Evolutionary conservation across 2,888 invertebrate genomes (phyloP).

Genomic region (Cosmia trapezina): DNA sequence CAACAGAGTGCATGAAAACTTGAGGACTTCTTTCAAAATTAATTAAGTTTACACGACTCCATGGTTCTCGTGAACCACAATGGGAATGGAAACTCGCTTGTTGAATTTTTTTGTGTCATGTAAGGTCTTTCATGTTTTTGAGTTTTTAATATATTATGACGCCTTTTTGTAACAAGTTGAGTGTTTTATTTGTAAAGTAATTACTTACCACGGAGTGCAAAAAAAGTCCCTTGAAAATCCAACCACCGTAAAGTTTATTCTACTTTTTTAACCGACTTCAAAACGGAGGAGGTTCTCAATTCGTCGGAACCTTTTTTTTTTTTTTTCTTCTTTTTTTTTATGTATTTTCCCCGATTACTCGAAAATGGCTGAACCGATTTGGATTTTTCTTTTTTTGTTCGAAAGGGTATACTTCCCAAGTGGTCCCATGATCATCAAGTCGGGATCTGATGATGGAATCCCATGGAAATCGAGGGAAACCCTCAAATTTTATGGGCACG

Average conservation of each 20-base stretch:
- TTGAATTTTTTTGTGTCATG: conserved; percentile 30
- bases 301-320: too few species aligned
- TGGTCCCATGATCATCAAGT: too few species aligned
- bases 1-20: conserved; percentile 34
- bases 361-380: too few species aligned
- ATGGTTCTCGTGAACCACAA: conserved; percentile 28
- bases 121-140: conserved; percentile 4
- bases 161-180: neutral
- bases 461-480: too few species aligned
- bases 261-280: too few species aligned
- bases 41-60: conserved; percentile 51
- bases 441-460: too few species aligned
- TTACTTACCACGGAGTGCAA: neutral
- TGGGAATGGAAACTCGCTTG: conserved; percentile 23
- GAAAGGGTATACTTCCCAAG: too few species aligned
- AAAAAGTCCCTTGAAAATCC: neutral
- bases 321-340: too few species aligned
- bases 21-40: conserved; percentile 52
- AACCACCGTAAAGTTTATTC: neutral
- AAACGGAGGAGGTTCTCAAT: too few species aligned
- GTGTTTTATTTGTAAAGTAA: neutral
- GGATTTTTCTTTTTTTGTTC: too few species aligned
- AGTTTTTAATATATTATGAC: conserved; percentile 7
- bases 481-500: too few species aligned
- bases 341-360: too few species aligned